Evolutionary conservation across 2,888 invertebrate species (phyloP).

Genomic region (Geophilus truncorum): DNA sequence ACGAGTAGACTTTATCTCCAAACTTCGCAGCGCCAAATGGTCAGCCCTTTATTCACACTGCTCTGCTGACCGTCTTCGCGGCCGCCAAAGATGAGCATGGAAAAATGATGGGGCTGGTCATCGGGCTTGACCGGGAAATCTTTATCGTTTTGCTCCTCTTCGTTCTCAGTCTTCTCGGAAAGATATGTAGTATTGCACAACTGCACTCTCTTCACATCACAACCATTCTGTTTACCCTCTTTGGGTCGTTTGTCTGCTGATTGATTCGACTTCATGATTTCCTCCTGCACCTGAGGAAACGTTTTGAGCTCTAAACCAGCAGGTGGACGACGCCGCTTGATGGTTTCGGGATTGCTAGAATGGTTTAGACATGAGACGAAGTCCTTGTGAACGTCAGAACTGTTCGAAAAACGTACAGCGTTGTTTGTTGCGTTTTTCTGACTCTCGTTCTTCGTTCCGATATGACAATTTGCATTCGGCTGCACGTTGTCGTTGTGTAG

Average conservation of each 20-base stretch:
- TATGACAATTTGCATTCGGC: background rate
- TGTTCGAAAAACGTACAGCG: background rate
- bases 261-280: background rate
- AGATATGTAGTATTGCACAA: background rate
- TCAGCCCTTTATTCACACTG: slow-evolving; percentile 15
- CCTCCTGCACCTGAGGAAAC: slow-evolving; percentile 2
- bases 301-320: slow-evolving; percentile 18
- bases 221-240: background rate
- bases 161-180: background rate
- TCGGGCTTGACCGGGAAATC: background rate
- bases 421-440: background rate
- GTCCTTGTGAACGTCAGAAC: slow-evolving; percentile 36
- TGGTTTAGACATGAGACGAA: slow-evolving; percentile 40
- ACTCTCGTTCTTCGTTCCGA: background rate
- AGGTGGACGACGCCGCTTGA: background rate
- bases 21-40: slow-evolving; percentile 33
- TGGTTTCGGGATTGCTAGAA: background rate
- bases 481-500: background rate
- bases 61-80: slow-evolving; percentile 62
- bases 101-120: slow-evolving; percentile 45
- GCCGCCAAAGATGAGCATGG: slow-evolving; percentile 69
- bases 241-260: background rate
- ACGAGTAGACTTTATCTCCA: slow-evolving; percentile 9
- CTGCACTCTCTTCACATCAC: background rate
- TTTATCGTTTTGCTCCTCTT: background rate